These are phyloP conservation scores for Athalia circularis DNA, from an alignment of 2,888 invertebrate species.

Conservation along the genomic window DNA sequence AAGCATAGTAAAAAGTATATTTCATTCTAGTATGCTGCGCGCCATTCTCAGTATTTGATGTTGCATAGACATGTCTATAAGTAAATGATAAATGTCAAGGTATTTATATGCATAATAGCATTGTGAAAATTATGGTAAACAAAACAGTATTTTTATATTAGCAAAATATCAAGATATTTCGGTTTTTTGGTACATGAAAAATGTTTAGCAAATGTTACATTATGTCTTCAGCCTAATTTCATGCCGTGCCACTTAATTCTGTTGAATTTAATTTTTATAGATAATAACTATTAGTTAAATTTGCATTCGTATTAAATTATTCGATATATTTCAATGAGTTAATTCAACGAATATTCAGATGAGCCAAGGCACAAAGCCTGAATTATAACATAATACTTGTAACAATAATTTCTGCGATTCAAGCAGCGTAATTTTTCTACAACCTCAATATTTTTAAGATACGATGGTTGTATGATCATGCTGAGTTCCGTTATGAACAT, in stretches of 20 bases:
- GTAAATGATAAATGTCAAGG: constrained; percentile 27
- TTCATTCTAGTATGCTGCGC: constrained; percentile 47
- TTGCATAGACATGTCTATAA: constrained; percentile 38
- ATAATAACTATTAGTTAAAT: not conserved
- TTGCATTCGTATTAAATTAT: constrained; percentile 7
- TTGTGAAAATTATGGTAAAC: constrained; percentile 62
- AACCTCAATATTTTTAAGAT: not conserved
- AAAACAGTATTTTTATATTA: constrained; percentile 71
- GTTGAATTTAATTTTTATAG: not conserved
- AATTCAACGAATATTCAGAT: not conserved
- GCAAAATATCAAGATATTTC: constrained; percentile 44
- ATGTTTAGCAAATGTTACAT: constrained; percentile 11
- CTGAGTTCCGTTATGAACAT: constrained; percentile 9
- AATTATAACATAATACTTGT: constrained; percentile 10
- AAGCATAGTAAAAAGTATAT: constrained; percentile 35
- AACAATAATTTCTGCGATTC: constrained; percentile 2
- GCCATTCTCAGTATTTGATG: constrained; percentile 58
- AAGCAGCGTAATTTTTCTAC: not conserved
- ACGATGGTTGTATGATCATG: constrained; percentile 23
- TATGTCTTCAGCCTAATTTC: not conserved
- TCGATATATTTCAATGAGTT: constrained; percentile 6
- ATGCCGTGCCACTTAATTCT: not conserved
- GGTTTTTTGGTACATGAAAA: constrained; percentile 29
- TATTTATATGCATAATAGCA: constrained; percentile 61
- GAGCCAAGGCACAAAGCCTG: not conserved